Percentiles rank a stretch among this genome's conserved stretches.
phyloP scores from a whole-genome alignment of 2,113 vertebrate species.

The Gobius niger region DNA sequence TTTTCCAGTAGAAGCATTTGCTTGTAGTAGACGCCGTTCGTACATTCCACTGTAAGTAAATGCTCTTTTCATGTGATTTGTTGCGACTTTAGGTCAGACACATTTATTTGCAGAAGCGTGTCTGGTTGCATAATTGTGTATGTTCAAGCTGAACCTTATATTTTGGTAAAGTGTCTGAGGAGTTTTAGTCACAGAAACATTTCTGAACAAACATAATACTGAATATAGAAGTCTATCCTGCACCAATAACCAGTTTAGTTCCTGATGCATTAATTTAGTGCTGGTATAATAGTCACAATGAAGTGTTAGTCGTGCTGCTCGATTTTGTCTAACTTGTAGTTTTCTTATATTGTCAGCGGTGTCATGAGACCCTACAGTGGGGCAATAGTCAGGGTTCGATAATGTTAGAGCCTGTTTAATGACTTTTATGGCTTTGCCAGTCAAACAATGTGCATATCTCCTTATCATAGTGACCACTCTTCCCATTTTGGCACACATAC shows the following conservation, averaged over 20 bases:
- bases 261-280: neutral
- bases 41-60: neutral
- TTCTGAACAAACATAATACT: neutral
- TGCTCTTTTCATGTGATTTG: neutral
- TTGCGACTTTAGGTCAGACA: neutral
- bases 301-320: neutral
- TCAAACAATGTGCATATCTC: neutral
- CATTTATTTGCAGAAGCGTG: neutral
- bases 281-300: neutral
- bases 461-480: neutral
- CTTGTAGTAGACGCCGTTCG: too few relatives aligned
- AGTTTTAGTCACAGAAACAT: neutral
- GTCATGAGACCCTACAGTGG: neutral
- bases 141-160: neutral
- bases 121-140: too few relatives aligned
- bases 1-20: too few relatives aligned
- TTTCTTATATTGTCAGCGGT: neutral
- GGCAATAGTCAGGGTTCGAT: neutral
- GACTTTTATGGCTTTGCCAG: neutral
- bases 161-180: neutral
- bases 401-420: neutral
- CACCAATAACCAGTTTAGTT: neutral
- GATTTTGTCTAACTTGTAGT: neutral
- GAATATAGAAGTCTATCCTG: neutral
- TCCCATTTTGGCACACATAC: neutral